These are phyloP conservation scores for Hippocampus mohnikei DNA, from an alignment of 2,113 vertebrate genomes.

Conservation along the genomic window DNA sequence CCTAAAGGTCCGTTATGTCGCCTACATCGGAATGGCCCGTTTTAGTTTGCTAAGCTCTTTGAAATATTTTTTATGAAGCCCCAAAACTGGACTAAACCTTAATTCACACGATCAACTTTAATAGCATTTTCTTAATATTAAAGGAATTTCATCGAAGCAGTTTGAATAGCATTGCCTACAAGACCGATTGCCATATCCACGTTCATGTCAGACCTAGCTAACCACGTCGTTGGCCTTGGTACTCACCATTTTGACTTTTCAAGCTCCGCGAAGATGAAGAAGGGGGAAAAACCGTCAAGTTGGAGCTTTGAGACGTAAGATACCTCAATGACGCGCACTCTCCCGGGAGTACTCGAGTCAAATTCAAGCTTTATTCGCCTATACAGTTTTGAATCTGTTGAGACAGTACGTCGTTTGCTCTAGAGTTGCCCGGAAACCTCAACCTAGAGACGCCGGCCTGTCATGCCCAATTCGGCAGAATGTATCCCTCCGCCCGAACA, in stretches of 20 bases:
- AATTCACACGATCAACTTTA: neutral
- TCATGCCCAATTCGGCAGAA: neutral
- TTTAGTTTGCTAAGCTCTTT: neutral
- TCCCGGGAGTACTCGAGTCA: neutral
- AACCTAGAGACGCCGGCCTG: slow-evolving; percentile 19
- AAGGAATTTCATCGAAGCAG: neutral
- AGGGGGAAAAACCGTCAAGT: neutral
- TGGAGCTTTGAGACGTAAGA: neutral
- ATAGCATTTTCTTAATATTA: neutral
- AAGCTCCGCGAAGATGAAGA: slow-evolving; percentile 27
- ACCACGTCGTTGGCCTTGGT: slow-evolving; percentile 10
- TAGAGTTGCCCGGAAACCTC: slow-evolving; percentile 46
- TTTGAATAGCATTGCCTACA: neutral
- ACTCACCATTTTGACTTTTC: slow-evolving; percentile 65
- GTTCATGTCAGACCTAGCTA: slow-evolving; percentile 16
- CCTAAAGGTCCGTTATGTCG: neutral
- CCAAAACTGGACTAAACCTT: neutral
- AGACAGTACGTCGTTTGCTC: slow-evolving; percentile 11
- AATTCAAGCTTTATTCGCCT: neutral
- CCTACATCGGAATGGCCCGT: neutral
- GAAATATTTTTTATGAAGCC: neutral
- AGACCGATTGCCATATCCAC: neutral
- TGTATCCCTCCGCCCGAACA: slow-evolving; percentile 55
- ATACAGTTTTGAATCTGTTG: neutral
- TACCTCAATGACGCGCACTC: neutral